phyloP scores from a whole-genome alignment of 2,113 vertebrate genomes.

The Lophochroa leadbeateri region DNA sequence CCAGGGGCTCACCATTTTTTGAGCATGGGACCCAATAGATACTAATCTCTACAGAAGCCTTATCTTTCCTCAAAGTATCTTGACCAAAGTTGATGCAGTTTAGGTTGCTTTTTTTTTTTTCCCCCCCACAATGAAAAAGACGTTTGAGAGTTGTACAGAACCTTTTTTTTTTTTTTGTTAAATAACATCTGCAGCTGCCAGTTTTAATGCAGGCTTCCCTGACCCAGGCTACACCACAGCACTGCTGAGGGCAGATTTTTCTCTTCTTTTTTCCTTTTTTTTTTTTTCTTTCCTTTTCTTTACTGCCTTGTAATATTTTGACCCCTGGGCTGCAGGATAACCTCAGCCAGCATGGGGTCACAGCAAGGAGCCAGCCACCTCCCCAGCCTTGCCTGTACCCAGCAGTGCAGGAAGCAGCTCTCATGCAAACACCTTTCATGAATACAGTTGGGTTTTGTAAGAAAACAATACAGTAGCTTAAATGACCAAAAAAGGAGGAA shows the following conservation, averaged over 20 bases:
- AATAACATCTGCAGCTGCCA: too few relatives aligned
- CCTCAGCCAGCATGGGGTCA: neutral
- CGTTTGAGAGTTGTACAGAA: neutral
- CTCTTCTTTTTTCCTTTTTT: too few relatives aligned
- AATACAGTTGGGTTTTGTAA: neutral
- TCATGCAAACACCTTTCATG: neutral
- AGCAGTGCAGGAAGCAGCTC: neutral
- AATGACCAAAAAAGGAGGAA: neutral
- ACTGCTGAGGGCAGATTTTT: neutral
- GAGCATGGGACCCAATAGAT: neutral
- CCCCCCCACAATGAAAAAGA: too few relatives aligned
- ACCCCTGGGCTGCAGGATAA: neutral
- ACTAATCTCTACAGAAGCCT: accelerated
- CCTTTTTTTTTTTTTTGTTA: neutral
- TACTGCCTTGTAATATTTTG: neutral
- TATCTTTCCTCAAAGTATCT: neutral
- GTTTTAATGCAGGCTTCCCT: too few relatives aligned
- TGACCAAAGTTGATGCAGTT: neutral
- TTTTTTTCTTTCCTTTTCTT: neutral
- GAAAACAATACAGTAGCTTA: accelerated
- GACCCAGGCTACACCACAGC: neutral
- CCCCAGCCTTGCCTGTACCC: neutral
- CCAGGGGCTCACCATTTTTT: neutral
- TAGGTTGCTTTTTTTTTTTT: too few relatives aligned
- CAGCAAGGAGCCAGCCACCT: neutral